phyloP scores from a whole-genome alignment of 1,140 invertebrate species.

The Cryptotermes secundus region DNA sequence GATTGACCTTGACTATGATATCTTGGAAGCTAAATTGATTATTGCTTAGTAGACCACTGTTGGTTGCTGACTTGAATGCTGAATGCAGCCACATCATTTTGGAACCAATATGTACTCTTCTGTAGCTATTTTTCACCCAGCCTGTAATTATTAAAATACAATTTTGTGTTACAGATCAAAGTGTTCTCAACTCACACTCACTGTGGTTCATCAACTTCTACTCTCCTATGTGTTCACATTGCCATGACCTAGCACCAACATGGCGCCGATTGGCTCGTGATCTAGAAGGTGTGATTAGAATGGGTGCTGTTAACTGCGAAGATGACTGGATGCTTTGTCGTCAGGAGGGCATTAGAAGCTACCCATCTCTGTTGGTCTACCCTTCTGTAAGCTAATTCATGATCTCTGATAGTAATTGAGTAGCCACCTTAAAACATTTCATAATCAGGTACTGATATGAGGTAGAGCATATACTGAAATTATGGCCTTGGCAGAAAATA shows the following conservation, averaged over 20 bases:
- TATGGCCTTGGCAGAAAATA: too few species aligned
- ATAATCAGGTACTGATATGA: not conserved
- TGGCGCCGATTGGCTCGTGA: slow-evolving; percentile 77
- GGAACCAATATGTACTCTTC: too few species aligned
- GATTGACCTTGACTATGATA: too few species aligned
- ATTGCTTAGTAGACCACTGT: too few species aligned
- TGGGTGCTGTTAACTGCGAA: slow-evolving; percentile 81
- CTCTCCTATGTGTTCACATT: slow-evolving; percentile 81
- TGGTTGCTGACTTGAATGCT: too few species aligned
- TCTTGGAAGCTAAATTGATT: too few species aligned
- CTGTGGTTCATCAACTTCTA: slow-evolving; percentile 86
- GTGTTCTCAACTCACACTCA: slow-evolving; percentile 61
- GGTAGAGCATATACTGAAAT: too few species aligned
- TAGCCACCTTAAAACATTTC: not conserved
- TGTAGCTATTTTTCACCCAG: too few species aligned
- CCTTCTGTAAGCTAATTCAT: slow-evolving; percentile 40
- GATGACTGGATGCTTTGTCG: slow-evolving; percentile 72
- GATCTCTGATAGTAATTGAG: not conserved
- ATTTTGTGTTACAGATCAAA: slow-evolving; percentile 52
- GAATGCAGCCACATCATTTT: too few species aligned
- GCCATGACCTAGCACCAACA: slow-evolving; percentile 73
- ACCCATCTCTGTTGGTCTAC: slow-evolving; percentile 68
- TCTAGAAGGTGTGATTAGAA: slow-evolving; percentile 67
- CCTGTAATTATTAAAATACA: not conserved
- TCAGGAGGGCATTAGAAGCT: slow-evolving; percentile 63